Base-by-base conservation (phyloP, 2,797 vertebrate species). In the Paedocypris micromegethes region DNA sequence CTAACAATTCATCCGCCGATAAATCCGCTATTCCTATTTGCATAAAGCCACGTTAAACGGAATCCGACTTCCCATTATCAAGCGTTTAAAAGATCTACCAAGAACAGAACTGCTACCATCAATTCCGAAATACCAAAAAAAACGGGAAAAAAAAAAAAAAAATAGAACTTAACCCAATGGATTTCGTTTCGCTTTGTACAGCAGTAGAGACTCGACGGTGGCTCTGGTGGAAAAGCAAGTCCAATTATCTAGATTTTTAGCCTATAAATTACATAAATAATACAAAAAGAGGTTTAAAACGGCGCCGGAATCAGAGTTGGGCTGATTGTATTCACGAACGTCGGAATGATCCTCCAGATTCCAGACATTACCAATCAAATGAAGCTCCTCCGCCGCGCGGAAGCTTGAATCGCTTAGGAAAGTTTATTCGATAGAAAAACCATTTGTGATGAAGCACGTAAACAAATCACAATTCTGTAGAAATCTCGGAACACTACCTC, bases 221-320 rank as follows among this genome's bases (percentile, higher is more conserved):
- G 73, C 66, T 73, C 77, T 78, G 81, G 75, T 77, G 73, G 77
- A 78, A 83, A 66, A 54, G 9, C 3, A 56, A 81, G 75, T 85
- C 77, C 68, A 69, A 76, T 78, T 82, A 86, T 62, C 68, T 78
- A 82, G 64, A 76, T 65, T 83, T 84, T 81, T 83, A 84, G 82
- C 82, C 85, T 83, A 88, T 87, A 87, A 88, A 86, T 87, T 86
- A 86, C 75, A 86, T 80, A 91, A 91, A 86, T 75, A 83, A 84
- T 45, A 54, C 3, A 53, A 53, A 53, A 0, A 52, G 84, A 77
- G 23, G 23, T 23, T 23, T 23, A 79, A 77, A 70, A 68, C 23
- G 23, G 23, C 23, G 23, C 23, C 23, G 23, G 23, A 23, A 23
- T 23, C 23, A 23, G 23, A 23, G 23, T 50, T 46, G 57, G 58